Base-by-base conservation (phyloP, 2,797 vertebrate species). In the Poeciliopsis infans region DNA sequence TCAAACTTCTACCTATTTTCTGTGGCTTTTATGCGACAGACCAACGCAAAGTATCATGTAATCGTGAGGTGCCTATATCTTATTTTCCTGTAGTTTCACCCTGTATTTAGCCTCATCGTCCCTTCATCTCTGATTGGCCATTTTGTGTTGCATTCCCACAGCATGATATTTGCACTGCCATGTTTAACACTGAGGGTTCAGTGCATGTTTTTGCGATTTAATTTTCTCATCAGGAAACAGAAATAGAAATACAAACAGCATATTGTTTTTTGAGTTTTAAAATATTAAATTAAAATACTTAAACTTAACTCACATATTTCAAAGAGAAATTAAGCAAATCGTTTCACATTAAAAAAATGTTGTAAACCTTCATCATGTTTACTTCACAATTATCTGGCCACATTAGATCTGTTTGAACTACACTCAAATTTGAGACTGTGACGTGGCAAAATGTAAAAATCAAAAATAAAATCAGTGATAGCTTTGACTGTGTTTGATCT, bases 401-500 rank as follows among this genome's bases (percentile, higher is more conserved):
- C 25, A 70, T 68, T n/a, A 70, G 41, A 69, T 25, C 10, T 69
- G 11, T 70, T 39, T 41, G 18, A 68, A 41, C 33, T 0, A 12
- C 10, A 5, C 20, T 68, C 4, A 41, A 23, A 39, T 68, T 68
- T 68, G 20, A 23, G 36, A 25, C 12, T 41, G 10, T 41, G 36
- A 64, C 7, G 1, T 25, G 51, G 23, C 31, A 8, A 31, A 61
- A 61, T 33, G 57, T 31, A 61, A 61, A 61, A 33, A 18, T 15
- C 28, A 59, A 7, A 25, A 25, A 25, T 53, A 53, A 23, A 25
- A 53, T 53, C 51, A 53, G 51, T 10, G 51, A 25, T 11, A 53
- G 51, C 51, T 36, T 4, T 5, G n/a, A 28, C 68, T 71, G 25
- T 46, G 80, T 83, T 86, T 87, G 86, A 90, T 92, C 23, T 43